phyloP scores from a whole-genome alignment of 1,140 invertebrate genomes.

The Drosophila grimshawi region DNA sequence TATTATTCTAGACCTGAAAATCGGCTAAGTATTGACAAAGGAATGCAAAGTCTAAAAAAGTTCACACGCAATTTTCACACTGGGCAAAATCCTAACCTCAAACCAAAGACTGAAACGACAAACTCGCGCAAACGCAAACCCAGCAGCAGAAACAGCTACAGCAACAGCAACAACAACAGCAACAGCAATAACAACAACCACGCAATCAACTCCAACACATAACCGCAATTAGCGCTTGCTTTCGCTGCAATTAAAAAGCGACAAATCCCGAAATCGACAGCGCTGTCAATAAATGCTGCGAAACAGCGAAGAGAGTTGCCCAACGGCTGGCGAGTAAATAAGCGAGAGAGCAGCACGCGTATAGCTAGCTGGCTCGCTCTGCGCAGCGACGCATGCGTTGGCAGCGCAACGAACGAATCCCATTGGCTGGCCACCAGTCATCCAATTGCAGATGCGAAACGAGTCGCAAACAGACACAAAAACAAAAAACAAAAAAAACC shows the following conservation, averaged over 20 bases:
- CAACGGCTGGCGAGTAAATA: slow-evolving; percentile 38
- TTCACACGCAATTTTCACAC: background rate
- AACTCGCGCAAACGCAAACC: slow-evolving; percentile 52
- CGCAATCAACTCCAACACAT: slow-evolving; percentile 13
- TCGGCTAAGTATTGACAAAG: background rate
- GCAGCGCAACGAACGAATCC: slow-evolving; percentile 33
- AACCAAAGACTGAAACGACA: slow-evolving; percentile 81
- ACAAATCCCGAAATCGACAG: slow-evolving; percentile 46
- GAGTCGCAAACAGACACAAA: slow-evolving; percentile 14
- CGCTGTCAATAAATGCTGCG: slow-evolving; percentile 38
- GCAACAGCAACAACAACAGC: slow-evolving; percentile 13
- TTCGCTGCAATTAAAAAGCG: slow-evolving; percentile 41
- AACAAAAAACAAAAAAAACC: background rate
- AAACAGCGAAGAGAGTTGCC: slow-evolving; percentile 23
- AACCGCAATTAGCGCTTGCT: slow-evolving; percentile 64
- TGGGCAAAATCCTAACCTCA: slow-evolving; percentile 36
- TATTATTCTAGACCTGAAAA: too few species aligned
- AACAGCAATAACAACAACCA: too few species aligned
- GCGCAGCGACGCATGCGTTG: slow-evolving; percentile 59
- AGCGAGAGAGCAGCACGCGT: slow-evolving; percentile 29
- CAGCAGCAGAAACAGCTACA: slow-evolving; percentile 26
- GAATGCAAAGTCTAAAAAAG: background rate
- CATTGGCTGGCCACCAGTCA: slow-evolving; percentile 47
- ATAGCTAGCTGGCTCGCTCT: slow-evolving; percentile 31
- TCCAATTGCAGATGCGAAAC: slow-evolving; percentile 48